Base-by-base conservation (phyloP, 2,888 invertebrate genomes). In the Chrysomela aeneicollis region DNA sequence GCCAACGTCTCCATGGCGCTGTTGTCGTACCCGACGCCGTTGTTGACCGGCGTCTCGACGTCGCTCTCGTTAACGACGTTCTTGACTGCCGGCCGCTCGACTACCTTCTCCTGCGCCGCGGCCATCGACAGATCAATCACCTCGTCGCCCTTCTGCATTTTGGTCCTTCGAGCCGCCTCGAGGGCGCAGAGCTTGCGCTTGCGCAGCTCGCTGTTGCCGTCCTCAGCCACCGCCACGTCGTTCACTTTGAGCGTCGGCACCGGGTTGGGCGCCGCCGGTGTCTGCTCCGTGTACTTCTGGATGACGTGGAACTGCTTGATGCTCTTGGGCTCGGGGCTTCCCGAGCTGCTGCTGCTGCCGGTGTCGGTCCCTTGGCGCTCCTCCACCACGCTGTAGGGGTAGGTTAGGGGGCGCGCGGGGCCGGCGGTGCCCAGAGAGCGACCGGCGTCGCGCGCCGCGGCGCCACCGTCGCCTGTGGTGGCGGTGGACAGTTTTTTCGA, bases 391-490 rank as follows among this genome's bases (percentile, higher is more conserved):
- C 76, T 85, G 74, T 91, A 91, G 0, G 91, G 91, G 79, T 91
- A 91, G 12, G 90, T 90, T 17, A 88, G 83, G 0, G 90, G 90
- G 71, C 90, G 84, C 15, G 86, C 87, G 50, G 86, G 84, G n/a
- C 88, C 87, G 47, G 76, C 76, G 70, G 77, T 80, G 1, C 82
- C 82, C 32, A 82, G 71, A 66, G 76, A 79, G 46, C 73, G 74
- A 0, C 71, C 66, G n/a, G 78, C 55, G 59, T 77, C 77, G 47
- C 74, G 71, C 22, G 64, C 65, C 46, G 76, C 73, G 42, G 70
- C 66, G 2, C 71, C 71, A 50, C 66, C 70, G 54, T 68, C 68
- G 21, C 59, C 54, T 6, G 47, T 52, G 50, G 47, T 63, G 30
- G 54, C 58, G 5, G 67, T 55, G 22, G 68, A 47, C 18, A 67